A percentile compares a stretch with the other conserved stretches of the same genome.
These are phyloP conservation scores for Heliconius cydno DNA, from an alignment of 2,888 invertebrate genomes.

Conservation along the genomic window DNA sequence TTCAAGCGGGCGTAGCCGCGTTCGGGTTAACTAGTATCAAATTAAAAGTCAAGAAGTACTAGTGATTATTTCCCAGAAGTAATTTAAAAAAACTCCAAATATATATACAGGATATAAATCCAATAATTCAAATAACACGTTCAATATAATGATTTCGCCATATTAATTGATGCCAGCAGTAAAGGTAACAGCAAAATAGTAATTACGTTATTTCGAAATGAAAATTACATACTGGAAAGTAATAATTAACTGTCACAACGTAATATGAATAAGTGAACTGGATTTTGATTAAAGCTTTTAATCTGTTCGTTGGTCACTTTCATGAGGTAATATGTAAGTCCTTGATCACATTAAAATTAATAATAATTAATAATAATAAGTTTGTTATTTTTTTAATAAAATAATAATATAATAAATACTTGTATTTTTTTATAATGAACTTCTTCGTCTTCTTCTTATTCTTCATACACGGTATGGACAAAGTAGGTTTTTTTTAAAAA, in stretches of 20 bases:
- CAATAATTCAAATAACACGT: background rate
- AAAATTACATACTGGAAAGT: conserved; percentile 15
- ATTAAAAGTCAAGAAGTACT: no score
- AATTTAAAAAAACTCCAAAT: background rate
- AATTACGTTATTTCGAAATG: conserved; percentile 16
- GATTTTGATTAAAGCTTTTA: conserved; percentile 40
- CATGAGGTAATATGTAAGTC: conserved; percentile 28
- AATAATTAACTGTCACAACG: conserved; percentile 19
- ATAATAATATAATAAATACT: background rate
- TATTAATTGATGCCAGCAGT: background rate
- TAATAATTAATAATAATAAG: no score
- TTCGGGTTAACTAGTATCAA: no score
- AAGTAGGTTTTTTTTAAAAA: no score
- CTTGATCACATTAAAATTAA: conserved; percentile 18
- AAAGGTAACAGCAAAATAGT: conserved; percentile 10
- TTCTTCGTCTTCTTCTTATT: no score
- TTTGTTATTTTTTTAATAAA: no score
- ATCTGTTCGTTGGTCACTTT: conserved; percentile 28
- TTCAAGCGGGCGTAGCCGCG: no score
- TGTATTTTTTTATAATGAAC: no score
- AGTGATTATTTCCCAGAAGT: background rate
- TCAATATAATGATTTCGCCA: background rate
- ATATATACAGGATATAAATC: background rate
- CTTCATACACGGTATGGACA: no score
- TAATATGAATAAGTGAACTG: conserved; percentile 39